These are phyloP conservation scores for Nemotelus pantherinus DNA, from an alignment of 2,888 invertebrate species.

Conservation along the genomic window DNA sequence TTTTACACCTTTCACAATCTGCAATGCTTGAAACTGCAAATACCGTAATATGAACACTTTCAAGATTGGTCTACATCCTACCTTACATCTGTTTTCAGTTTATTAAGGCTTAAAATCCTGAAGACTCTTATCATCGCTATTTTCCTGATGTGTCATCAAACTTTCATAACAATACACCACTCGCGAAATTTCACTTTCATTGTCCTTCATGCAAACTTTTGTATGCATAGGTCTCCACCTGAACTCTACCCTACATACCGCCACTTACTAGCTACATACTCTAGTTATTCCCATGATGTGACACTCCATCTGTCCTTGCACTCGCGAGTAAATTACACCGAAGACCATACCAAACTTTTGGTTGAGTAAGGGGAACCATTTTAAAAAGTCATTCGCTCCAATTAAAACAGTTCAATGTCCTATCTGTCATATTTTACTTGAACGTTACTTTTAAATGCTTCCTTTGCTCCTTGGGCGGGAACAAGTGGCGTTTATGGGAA, in stretches of 20 bases:
- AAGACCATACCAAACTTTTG: too few relatives aligned
- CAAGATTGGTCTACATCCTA: too few relatives aligned
- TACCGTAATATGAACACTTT: too few relatives aligned
- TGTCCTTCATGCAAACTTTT: slow-evolving; percentile 22
- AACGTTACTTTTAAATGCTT: background rate
- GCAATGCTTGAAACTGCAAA: too few relatives aligned
- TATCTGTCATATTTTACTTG: slow-evolving; percentile 22
- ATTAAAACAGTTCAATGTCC: slow-evolving; percentile 39
- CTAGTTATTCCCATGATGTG: background rate
- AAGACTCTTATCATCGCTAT: too few relatives aligned
- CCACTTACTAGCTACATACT: background rate
- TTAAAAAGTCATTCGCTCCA: slow-evolving; percentile 40
- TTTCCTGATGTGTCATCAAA: background rate
- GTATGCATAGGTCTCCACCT: background rate
- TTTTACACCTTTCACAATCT: too few relatives aligned
- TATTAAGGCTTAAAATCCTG: too few relatives aligned
- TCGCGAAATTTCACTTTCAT: slow-evolving; percentile 35
- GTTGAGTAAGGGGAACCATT: slow-evolving; percentile 1
- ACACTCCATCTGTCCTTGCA: too few relatives aligned
- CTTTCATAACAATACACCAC: slow-evolving; percentile 21
- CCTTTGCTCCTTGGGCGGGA: background rate
- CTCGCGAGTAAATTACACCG: too few relatives aligned
- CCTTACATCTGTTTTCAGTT: too few relatives aligned
- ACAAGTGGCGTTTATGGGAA: slow-evolving; percentile 13
- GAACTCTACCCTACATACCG: background rate